phyloP scores from a whole-genome alignment of 2,888 invertebrate species.

The Bellardia pandia region DNA sequence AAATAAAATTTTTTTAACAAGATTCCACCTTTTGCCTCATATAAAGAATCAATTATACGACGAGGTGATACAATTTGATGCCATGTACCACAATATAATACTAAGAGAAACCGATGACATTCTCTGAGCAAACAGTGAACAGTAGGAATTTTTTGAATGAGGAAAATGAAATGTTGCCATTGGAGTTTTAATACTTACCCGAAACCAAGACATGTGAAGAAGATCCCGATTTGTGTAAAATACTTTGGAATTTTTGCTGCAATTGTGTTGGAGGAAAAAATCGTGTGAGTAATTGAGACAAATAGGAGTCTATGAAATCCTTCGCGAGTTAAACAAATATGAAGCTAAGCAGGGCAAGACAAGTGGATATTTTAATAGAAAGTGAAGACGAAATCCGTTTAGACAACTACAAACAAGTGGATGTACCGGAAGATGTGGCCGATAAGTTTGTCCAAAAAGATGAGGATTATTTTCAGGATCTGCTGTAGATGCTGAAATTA shows the following conservation, averaged over 20 bases:
- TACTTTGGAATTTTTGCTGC: slow-evolving; percentile 92
- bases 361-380: slow-evolving; percentile 93
- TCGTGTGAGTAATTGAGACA: slow-evolving; percentile 90
- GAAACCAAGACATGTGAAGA: slow-evolving; percentile 90
- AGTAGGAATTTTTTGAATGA: slow-evolving; percentile 94
- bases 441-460: slow-evolving; percentile 89
- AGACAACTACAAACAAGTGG: slow-evolving; percentile 90
- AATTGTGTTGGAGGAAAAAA: slow-evolving; percentile 91
- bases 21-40: slow-evolving; percentile 89
- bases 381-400: slow-evolving; percentile 94
- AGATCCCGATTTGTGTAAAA: slow-evolving; percentile 91
- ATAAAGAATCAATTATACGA: slow-evolving; percentile 87
- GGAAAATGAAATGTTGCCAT: slow-evolving; percentile 93
- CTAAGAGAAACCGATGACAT: slow-evolving; percentile 89
- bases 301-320: slow-evolving; percentile 93
- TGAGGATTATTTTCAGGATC: slow-evolving; percentile 78
- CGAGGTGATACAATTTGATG: slow-evolving; percentile 91
- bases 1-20: slow-evolving; percentile 86
- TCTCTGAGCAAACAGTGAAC: slow-evolving; percentile 92
- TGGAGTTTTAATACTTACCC: slow-evolving; percentile 89
- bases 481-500: slow-evolving; percentile 70
- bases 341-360: slow-evolving; percentile 87
- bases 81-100: slow-evolving; percentile 86
- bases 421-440: slow-evolving; percentile 90
- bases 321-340: slow-evolving; percentile 96